Percentiles rank a stretch among this genome's conserved stretches.
Evolutionary conservation across 2,888 invertebrate genomes (phyloP).

Genomic region (Synergus itoensis): DNA sequence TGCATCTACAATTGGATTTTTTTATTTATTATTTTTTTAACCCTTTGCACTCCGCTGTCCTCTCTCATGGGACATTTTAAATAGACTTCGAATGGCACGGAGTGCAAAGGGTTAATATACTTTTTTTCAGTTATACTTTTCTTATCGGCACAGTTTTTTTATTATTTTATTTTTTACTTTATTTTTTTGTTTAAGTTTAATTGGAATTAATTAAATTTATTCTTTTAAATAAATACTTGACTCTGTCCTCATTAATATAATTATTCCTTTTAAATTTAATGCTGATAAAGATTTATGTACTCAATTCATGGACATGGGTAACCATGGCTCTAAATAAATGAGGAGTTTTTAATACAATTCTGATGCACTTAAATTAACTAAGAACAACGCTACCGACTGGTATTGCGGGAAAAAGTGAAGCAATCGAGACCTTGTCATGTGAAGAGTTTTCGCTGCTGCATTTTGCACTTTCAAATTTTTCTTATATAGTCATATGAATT

Average conservation of each 20-base stretch:
- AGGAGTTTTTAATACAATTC: background rate
- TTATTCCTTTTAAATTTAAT: background rate
- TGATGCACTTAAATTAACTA: slow-evolving; percentile 30
- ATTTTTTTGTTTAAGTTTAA: background rate
- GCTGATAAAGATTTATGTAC: background rate
- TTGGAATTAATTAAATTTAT: background rate
- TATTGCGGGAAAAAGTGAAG: slow-evolving; percentile 57
- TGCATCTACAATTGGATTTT: too few species aligned
- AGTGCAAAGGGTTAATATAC: too few species aligned
- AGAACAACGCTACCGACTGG: slow-evolving; percentile 54
- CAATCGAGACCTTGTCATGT: slow-evolving; percentile 54
- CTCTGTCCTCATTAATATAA: background rate
- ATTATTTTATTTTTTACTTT: too few species aligned
- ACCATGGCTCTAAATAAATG: background rate
- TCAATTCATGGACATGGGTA: background rate
- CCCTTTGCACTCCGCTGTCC: too few species aligned
- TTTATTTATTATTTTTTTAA: too few species aligned
- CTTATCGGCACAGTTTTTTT: too few species aligned
- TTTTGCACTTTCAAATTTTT: background rate
- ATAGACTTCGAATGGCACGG: too few species aligned
- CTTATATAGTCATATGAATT: background rate
- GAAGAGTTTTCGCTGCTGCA: slow-evolving; percentile 50
- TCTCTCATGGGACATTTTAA: too few species aligned
- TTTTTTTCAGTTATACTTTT: too few species aligned
- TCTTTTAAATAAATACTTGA: background rate